Evolutionary conservation across 1,140 invertebrate genomes (phyloP), one percentile per base, ranked within the genome.

Genomic region (Macrostomum lignano): DNA sequence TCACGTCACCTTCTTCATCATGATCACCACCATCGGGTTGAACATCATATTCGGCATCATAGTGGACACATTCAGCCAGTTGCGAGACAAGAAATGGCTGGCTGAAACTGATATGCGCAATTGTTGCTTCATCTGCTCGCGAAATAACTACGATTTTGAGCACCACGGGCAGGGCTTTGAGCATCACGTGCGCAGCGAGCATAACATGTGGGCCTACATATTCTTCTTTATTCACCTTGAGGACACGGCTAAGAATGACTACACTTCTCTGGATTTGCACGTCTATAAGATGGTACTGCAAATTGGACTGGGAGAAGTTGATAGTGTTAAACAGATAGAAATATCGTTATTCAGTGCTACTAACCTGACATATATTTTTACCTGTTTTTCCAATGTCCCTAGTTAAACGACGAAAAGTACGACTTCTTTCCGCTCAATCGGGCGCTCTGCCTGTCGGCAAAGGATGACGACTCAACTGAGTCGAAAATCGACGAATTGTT

Each of bases 201-300:
- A 58, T 40, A 52, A 54, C 34, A 49, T 51, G 47, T 58, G 54
- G 54, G 44, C 46, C 3, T 58, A 58, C 34, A 43, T 58, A 4
- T 58, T 52, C 43, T 58, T 55, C 44, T 47, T 55, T 33, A 51
- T 57, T 17, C 52, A 57, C 38, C 40, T 57, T 21, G 42, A 52
- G 21, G 50, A 53, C 36, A 49, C 49, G 4, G 53, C 51, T 30
- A 37, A 44, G 10, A 55, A 49, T 35, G 52, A 57, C 39, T 57
- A 53, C 42, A 52, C 49, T 13, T 46, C 51, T 5, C 31, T 57
- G 11, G 54, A 57, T 38, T 38, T 55, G 4, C 51, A 47, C 35
- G 51, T 55, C 3, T 38, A 40, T 34, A 47, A 44, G 29, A 28
- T 48, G 44, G 47, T 52, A 29, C 40, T 43, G 42, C 9, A 9